These are phyloP conservation scores for Leptobrachium leishanense DNA, from an alignment of 2,113 vertebrate species.

Conservation along the genomic window DNA sequence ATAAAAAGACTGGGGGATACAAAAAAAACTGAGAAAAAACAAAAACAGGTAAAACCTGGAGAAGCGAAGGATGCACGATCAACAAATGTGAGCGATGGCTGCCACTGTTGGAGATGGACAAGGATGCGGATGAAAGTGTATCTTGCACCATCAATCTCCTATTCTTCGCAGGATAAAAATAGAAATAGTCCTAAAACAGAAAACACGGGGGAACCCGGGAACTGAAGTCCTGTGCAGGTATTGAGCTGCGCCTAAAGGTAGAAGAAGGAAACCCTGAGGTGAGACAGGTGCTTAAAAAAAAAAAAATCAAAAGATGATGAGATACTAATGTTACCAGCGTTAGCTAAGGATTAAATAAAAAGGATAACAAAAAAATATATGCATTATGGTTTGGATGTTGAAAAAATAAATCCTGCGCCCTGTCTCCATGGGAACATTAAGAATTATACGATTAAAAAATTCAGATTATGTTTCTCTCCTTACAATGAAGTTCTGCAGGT, in stretches of 20 bases:
- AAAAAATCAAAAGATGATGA: neutral
- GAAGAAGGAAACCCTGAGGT: neutral
- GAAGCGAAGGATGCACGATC: no score
- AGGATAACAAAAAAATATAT: no score
- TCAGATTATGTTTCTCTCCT: no score
- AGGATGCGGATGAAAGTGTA: neutral
- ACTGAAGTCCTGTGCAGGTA: neutral
- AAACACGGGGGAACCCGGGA: neutral
- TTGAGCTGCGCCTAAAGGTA: neutral
- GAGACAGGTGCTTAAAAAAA: no score
- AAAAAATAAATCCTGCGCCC: no score
- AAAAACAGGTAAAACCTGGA: no score
- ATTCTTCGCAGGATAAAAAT: neutral
- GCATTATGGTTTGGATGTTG: no score
- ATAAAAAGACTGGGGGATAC: neutral
- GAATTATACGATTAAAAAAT: no score
- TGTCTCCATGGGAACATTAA: no score
- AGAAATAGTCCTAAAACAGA: neutral
- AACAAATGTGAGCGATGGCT: neutral
- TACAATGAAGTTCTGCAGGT: no score
- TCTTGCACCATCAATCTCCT: no score
- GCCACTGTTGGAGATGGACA: neutral
- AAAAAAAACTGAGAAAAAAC: no score
- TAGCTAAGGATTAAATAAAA: neutral
- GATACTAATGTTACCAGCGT: neutral